phyloP scores from a whole-genome alignment of 2,888 invertebrate species.

The Chymomyza amoena region DNA sequence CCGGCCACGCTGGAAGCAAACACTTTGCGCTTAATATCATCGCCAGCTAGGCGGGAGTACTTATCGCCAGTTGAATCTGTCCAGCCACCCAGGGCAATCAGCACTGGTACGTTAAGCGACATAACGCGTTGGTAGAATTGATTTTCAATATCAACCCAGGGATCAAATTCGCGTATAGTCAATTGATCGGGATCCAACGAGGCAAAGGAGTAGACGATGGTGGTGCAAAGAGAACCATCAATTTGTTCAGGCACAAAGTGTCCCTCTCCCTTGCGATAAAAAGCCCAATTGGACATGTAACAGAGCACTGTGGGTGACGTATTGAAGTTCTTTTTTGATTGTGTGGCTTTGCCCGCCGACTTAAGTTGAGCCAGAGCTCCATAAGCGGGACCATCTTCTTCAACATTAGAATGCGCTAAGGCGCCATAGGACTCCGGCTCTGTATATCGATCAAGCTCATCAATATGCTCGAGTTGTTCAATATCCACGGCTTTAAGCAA shows the following conservation, averaged over 20 bases:
- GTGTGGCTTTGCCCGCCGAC: constrained; percentile 1
- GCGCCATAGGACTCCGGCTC: constrained; percentile 64
- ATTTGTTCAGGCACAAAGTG: constrained; percentile 92
- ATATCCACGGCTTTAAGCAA: constrained; percentile 68
- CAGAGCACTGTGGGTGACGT: constrained; percentile 84
- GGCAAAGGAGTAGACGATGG: constrained; percentile 93
- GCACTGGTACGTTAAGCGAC: constrained; percentile 82
- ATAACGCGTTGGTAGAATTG: constrained; percentile 90
- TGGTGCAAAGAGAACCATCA: constrained; percentile 90
- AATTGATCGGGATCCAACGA: constrained; percentile 89
- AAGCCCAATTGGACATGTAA: constrained; percentile 93
- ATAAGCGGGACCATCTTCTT: constrained; percentile 46
- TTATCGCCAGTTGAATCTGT: constrained; percentile 94
- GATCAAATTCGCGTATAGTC: constrained; percentile 89
- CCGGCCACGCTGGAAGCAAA: constrained; percentile 86
- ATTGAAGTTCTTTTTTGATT: constrained; percentile 65
- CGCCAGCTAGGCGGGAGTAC: constrained; percentile 88
- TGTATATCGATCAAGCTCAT: constrained; percentile 54
- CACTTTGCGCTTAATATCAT: constrained; percentile 83
- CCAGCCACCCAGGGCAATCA: constrained; percentile 96
- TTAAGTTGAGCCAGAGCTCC: constrained; percentile 70
- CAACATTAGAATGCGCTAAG: constrained; percentile 25
- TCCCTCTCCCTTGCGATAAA: constrained; percentile 89
- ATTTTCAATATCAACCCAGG: constrained; percentile 92
- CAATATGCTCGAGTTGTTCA: constrained; percentile 57